These are phyloP conservation scores for Cheiracanthium punctorium DNA, from an alignment of 2,888 invertebrate genomes.

Conservation along the genomic window DNA sequence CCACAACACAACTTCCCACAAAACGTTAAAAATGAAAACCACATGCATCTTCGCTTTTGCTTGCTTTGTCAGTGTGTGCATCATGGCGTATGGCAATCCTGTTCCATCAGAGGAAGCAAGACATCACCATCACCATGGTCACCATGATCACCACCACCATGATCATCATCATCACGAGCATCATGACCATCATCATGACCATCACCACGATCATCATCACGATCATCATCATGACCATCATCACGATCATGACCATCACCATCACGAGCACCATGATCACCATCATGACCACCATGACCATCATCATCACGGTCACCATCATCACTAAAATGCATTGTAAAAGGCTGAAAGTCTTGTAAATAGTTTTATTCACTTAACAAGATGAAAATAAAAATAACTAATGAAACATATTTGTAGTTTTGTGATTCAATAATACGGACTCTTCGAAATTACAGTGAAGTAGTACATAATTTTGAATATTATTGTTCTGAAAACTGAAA, in stretches of 20 bases:
- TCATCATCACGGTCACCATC: slow-evolving; percentile 11
- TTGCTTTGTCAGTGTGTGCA: neutral
- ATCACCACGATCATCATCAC: slow-evolving; percentile 3
- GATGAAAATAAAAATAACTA: too few species aligned
- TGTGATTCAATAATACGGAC: too few species aligned
- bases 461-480: too few species aligned
- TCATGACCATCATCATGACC: slow-evolving; percentile 7
- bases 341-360: too few species aligned
- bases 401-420: too few species aligned
- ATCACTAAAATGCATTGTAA: too few species aligned
- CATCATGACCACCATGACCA: slow-evolving; percentile 25
- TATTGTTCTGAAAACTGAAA: too few species aligned
- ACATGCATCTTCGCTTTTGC: neutral
- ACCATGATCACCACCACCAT: slow-evolving; percentile 5
- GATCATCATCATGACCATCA: slow-evolving; percentile 5
- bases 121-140: neutral
- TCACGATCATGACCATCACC: neutral
- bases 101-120: neutral
- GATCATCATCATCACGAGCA: slow-evolving; percentile 13
- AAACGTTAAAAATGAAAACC: neutral
- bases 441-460: too few species aligned
- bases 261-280: slow-evolving; percentile 23
- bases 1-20: too few species aligned
- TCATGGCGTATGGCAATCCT: neutral
- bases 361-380: too few species aligned